A percentile compares a stretch with the other conserved stretches of the same genome.
These are phyloP conservation scores for Poecilia picta DNA, from an alignment of 2,797 vertebrate species.

Conservation along the genomic window DNA sequence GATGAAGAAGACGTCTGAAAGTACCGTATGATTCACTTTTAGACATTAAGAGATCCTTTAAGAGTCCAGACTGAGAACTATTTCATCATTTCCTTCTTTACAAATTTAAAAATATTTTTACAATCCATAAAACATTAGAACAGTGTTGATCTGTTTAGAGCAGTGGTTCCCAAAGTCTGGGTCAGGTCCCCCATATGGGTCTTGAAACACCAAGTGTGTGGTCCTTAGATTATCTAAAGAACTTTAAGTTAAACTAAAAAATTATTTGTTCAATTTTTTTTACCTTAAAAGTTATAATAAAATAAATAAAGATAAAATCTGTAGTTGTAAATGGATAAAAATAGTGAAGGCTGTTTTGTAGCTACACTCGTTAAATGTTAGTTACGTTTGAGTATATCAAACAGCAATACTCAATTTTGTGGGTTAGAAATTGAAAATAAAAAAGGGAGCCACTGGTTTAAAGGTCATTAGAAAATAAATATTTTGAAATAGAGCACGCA, in stretches of 20 bases:
- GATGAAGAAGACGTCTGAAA: background rate
- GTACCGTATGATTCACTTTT: background rate
- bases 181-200: background rate
- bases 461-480: constrained; percentile 6
- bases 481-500: constrained; percentile 21
- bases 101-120: constrained; percentile 20
- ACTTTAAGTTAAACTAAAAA: background rate
- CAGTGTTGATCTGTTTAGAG: constrained; percentile 13
- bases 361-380: background rate
- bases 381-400: background rate
- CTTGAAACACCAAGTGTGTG: background rate
- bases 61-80: background rate
- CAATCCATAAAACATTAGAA: constrained; percentile 8
- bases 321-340: background rate
- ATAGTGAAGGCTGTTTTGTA: background rate
- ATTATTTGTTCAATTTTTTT: background rate
- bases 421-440: background rate
- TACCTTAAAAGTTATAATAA: constrained; percentile 6
- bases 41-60: background rate
- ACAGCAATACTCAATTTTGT: background rate
- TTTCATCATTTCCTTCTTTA: constrained; percentile 3
- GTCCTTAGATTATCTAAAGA: background rate
- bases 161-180: background rate
- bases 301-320: constrained; percentile 5
- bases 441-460: background rate